Conservation (phyloP, 2,797 vertebrate species). For the Loriculus beryllinus region DNA sequence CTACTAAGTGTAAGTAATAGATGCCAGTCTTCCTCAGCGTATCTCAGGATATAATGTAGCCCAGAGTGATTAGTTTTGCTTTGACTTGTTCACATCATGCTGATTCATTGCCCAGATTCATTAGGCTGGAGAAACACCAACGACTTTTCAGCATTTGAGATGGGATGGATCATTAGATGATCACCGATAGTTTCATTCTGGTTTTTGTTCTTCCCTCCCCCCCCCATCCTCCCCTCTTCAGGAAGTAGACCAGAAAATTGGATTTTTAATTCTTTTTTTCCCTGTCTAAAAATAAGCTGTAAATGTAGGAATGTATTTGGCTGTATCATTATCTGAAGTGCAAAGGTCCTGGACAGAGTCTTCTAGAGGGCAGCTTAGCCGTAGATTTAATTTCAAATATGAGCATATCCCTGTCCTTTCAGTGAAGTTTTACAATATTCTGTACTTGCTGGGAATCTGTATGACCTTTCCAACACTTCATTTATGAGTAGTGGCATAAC, state of each 20-base stretch:
- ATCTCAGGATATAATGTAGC: not conserved
- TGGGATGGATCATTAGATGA: not conserved
- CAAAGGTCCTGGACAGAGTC: not conserved
- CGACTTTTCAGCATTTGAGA: not conserved
- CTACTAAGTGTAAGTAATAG: not conserved
- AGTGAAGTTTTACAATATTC: constrained; percentile 26
- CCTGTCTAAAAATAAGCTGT: not conserved
- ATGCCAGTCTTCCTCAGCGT: not conserved
- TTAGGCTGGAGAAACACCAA: not conserved
- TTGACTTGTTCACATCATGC: not conserved
- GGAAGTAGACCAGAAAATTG: not conserved
- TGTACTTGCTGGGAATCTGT: not conserved
- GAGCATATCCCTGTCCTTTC: not conserved
- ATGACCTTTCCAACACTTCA: not conserved
- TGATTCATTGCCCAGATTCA: not conserved
- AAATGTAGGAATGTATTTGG: not conserved
- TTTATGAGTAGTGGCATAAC: not conserved
- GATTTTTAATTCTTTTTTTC: not conserved
- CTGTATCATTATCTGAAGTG: not conserved
- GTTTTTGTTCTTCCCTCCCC: not conserved
- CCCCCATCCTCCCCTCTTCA: not conserved
- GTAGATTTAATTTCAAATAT: constrained; percentile 40
- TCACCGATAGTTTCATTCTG: not conserved
- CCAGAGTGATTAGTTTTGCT: not conserved
- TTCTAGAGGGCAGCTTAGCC: not conserved